Evolutionary conservation across 2,113 vertebrate species (phyloP), one percentile per base, ranked within the genome.

Genomic region (Saguinus imperator): DNA sequence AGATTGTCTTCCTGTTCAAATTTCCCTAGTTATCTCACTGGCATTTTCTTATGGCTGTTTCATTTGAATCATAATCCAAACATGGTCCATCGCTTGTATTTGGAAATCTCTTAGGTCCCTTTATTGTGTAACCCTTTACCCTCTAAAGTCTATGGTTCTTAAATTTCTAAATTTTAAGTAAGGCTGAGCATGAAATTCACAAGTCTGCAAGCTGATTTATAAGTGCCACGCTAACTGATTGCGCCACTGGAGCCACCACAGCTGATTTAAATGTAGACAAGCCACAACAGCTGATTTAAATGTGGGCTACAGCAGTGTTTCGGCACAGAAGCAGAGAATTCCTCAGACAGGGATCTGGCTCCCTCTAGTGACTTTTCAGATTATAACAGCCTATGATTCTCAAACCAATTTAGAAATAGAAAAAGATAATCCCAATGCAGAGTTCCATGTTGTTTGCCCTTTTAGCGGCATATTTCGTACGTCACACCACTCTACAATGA

Each of bases 341-440:
- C 72, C 21, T 97, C 85, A 70, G 76, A 95, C 92, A 96, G 95
- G 72, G 25, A 14, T 97, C 80, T 98, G 94, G 97, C 98, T 89
- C 98, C 98, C 97, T 97, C 98, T 98, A 90, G 96, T 90, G 98
- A 29, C 90, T 25, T 29, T 64, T 92, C 32, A n/a, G 27, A 72
- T 50, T 91, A 5, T 64, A 94, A 81, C 80, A 25, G 35, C 75
- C 40, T 88, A 55, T 87, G 50, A 40, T 73, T 88, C 64, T 82
- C 87, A 81, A 82, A 43, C 43, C 48, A 75, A 75, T 61, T 84
- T 20, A 61, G 48, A 88, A 89, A 79, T 20, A 68, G 48, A 88
- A 89, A 85, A 88, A 72, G 6, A 45, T 8, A 45, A 85, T 55
- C 48, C 35, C 80, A 23, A 48, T 57, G 6, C 25, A 72, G 1